Evolutionary conservation across 37 sponge, comb jelly and placozoan genomes (phyloP).

Genomic region (Tethya wilhelma): DNA sequence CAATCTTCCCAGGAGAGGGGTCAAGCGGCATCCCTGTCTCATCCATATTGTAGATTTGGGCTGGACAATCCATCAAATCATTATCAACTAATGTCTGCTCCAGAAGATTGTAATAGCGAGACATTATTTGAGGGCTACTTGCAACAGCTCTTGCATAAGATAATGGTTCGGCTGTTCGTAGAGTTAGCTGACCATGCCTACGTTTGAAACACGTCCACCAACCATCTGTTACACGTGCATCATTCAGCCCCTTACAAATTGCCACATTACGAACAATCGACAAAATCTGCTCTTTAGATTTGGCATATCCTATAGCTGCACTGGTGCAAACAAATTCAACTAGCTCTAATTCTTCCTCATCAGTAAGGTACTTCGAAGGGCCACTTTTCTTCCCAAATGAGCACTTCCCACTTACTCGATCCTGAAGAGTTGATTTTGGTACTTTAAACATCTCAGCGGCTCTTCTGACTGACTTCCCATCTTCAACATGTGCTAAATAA

Average conservation of each 20-base stretch:
- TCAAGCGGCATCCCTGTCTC: constrained; percentile 47
- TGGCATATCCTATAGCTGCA: neutral
- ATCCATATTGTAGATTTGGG: constrained; percentile 34
- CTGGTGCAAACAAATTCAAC: neutral
- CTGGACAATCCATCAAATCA: constrained; percentile 30
- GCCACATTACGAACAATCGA: neutral
- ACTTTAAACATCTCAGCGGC: neutral
- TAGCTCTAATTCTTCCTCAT: neutral
- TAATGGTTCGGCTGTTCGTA: constrained; percentile 23
- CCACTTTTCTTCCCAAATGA: neutral
- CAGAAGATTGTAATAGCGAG: constrained; percentile 32
- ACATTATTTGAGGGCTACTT: constrained; percentile 7
- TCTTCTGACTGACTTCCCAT: too few species aligned
- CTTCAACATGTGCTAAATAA: too few species aligned
- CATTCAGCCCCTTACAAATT: neutral
- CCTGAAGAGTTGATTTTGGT: neutral
- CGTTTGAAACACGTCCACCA: constrained; percentile 6
- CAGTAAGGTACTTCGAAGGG: neutral
- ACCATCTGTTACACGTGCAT: neutral
- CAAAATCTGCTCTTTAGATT: neutral
- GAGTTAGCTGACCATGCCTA: constrained; percentile 15
- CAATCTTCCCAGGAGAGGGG: constrained; percentile 4
- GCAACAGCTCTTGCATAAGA: constrained; percentile 26
- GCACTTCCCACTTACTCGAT: neutral
- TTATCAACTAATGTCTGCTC: constrained; percentile 22